phyloP scores from a whole-genome alignment of 92 coral and sea anemone species.

The Anthopleura xanthogrammica region DNA sequence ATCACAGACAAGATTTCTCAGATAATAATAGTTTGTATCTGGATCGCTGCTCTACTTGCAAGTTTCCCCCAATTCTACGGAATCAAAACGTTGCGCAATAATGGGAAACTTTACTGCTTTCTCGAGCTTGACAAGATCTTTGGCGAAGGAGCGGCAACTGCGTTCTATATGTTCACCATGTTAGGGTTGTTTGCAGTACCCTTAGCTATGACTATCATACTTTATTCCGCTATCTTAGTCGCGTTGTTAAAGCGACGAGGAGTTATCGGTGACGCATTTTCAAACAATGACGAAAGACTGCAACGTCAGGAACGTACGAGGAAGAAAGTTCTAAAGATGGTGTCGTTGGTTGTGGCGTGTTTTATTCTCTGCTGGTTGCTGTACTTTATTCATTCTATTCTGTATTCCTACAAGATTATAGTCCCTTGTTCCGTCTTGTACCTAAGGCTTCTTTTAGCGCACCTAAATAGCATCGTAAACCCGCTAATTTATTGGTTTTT shows the following conservation, averaged over 20 bases:
- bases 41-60: constrained; percentile 48
- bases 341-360: constrained; percentile 63
- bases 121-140: constrained; percentile 59
- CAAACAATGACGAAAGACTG: constrained; percentile 26
- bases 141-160: constrained; percentile 52
- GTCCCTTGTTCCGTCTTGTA: constrained; percentile 58
- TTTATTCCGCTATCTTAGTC: constrained; percentile 61
- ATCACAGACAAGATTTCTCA: constrained; percentile 42
- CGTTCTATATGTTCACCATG: constrained; percentile 56
- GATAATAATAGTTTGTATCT: constrained; percentile 36
- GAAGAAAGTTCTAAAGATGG: constrained; percentile 63
- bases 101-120: constrained; percentile 44
- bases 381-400: constrained; percentile 58
- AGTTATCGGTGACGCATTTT: constrained; percentile 21
- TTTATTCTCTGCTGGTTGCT: constrained; percentile 71
- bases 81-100: neutral
- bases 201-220: constrained; percentile 45
- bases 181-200: constrained; percentile 67
- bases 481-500: constrained; percentile 55
- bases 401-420: constrained; percentile 52
- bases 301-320: constrained; percentile 47
- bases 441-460: constrained; percentile 55
- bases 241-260: constrained; percentile 44
- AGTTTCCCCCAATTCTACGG: constrained; percentile 71
- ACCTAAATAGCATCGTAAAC: constrained; percentile 67